phyloP scores from a whole-genome alignment of 2,797 vertebrate species.

The Okamejei kenojei region DNA sequence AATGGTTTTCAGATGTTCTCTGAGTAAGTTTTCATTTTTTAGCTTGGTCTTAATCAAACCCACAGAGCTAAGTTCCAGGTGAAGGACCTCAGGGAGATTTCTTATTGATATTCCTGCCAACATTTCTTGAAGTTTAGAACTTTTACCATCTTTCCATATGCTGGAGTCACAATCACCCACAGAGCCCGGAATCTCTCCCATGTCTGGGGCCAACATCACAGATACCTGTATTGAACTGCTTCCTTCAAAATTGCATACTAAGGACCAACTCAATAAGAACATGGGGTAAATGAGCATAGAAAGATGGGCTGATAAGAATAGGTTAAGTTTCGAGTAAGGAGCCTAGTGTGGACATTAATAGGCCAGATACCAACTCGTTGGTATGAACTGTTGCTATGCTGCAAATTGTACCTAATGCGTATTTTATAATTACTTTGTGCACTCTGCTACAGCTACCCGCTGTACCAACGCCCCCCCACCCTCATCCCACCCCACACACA shows the following conservation, averaged over 20 bases:
- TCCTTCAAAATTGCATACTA: not conserved
- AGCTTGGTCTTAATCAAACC: not conserved
- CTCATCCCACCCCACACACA: too few relatives aligned
- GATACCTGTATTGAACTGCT: not conserved
- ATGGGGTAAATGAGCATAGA: not conserved
- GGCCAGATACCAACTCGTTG: not conserved
- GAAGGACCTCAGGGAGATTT: not conserved
- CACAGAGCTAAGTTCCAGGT: not conserved
- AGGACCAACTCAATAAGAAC: not conserved
- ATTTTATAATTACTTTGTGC: not conserved
- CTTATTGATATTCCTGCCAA: not conserved
- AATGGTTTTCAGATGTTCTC: constrained; percentile 23
- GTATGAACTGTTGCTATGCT: not conserved
- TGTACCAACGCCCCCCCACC: too few relatives aligned
- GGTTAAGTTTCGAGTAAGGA: not conserved
- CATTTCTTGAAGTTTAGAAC: too few relatives aligned
- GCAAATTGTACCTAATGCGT: not conserved
- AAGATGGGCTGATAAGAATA: not conserved
- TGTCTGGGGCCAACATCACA: not conserved
- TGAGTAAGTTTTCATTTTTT: not conserved
- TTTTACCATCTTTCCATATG: not conserved
- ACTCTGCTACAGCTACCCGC: too few relatives aligned
- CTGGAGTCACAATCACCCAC: not conserved
- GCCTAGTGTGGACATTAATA: not conserved
- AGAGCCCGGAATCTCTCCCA: not conserved